Percentiles rank a stretch among this genome's conserved stretches.
These are phyloP conservation scores for Agrilus biguttatus DNA, from an alignment of 2,888 invertebrate species.

Conservation along the genomic window DNA sequence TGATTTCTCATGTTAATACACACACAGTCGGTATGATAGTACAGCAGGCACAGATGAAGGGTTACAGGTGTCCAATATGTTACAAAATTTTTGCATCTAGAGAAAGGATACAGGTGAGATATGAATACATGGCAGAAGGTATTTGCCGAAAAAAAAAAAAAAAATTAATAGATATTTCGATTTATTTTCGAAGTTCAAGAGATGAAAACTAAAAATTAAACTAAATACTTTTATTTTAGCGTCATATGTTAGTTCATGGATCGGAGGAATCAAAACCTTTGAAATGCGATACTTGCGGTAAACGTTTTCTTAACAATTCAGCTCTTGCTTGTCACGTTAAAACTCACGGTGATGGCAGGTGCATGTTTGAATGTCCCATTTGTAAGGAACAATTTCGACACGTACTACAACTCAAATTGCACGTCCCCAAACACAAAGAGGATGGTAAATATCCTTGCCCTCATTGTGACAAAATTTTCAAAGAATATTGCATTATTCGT, in stretches of 20 bases:
- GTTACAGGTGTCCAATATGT: constrained; percentile 48
- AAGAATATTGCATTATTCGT: constrained; percentile 52
- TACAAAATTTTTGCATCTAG: constrained; percentile 48
- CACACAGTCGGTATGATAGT: constrained; percentile 11
- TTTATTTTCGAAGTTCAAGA: too few species aligned
- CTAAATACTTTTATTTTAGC: constrained; percentile 24
- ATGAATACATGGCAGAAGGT: not conserved
- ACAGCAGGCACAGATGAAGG: constrained; percentile 11
- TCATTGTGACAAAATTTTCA: constrained; percentile 51
- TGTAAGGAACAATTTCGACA: constrained; percentile 54
- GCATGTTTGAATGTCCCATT: constrained; percentile 57
- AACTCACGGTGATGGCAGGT: constrained; percentile 46
- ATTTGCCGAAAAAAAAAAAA: not conserved
- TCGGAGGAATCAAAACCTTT: constrained; percentile 54
- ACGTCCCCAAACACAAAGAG: constrained; percentile 47
- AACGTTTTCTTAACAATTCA: constrained; percentile 56
- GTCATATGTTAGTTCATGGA: constrained; percentile 51
- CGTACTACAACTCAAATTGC: constrained; percentile 47
- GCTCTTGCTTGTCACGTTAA: constrained; percentile 58
- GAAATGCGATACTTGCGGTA: constrained; percentile 48
- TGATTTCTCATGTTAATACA: constrained; percentile 18
- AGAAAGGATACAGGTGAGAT: constrained; percentile 39
- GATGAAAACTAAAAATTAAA: not conserved
- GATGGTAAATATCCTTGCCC: constrained; percentile 55
- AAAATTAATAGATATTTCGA: too few species aligned